These are phyloP conservation scores for Rhabdophis nuchalis DNA, from an alignment of 2,797 vertebrate genomes.

Conservation along the genomic window DNA sequence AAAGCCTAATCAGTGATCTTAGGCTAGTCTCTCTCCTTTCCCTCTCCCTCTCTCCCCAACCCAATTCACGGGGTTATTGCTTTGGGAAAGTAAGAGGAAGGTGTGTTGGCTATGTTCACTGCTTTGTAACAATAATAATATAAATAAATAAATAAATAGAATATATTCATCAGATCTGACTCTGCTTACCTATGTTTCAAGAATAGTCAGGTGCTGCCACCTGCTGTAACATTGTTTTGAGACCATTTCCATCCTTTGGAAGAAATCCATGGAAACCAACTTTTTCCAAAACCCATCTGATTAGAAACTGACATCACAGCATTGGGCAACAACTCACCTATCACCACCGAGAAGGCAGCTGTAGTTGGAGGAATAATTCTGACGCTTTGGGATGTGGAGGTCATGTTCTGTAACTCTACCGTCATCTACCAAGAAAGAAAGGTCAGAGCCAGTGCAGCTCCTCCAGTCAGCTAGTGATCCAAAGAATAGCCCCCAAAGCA, in stretches of 20 bases:
- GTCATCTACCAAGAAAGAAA: conserved; percentile 69
- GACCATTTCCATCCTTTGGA: background rate
- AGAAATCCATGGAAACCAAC: background rate
- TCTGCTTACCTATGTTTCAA: background rate
- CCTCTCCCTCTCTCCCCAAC: too few relatives aligned
- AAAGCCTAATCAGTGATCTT: too few relatives aligned
- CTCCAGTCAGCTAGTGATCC: background rate
- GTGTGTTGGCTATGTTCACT: background rate
- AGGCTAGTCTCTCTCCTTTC: background rate
- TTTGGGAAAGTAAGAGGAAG: background rate
- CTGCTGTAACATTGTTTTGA: background rate
- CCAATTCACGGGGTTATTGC: background rate
- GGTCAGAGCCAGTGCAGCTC: background rate
- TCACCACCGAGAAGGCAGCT: conserved; percentile 80
- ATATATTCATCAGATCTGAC: background rate
- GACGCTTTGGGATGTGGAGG: conserved; percentile 78
- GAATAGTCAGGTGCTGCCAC: background rate
- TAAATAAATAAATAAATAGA: background rate
- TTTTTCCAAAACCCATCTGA: background rate
- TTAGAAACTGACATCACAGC: background rate
- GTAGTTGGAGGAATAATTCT: conserved; percentile 85
- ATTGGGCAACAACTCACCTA: conserved; percentile 75
- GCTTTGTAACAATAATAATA: background rate
- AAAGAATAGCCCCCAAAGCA: background rate
- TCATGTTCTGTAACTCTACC: conserved; percentile 84